Conservation (phyloP, 2,113 vertebrate genomes). For the Cygnus buccinator region DNA sequence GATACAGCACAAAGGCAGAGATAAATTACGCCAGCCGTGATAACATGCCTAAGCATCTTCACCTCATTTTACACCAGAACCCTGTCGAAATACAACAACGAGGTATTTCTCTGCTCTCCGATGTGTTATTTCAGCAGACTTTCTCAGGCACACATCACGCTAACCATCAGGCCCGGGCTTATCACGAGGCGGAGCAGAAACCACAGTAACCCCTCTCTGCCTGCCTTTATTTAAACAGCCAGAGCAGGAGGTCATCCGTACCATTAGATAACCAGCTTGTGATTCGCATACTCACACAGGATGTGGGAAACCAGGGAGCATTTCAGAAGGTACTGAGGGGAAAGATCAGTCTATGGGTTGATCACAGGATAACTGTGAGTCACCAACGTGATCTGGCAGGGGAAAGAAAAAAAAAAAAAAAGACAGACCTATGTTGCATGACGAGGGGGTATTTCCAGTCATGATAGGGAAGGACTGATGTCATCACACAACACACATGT, state of each 20-base stretch:
- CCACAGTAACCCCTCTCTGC: neutral
- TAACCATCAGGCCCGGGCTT: neutral
- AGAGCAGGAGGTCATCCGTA: conserved; percentile 1
- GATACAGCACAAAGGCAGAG: neutral
- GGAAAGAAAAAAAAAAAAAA: neutral
- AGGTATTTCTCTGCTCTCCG: neutral
- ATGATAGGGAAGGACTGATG: neutral
- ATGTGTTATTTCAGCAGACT: neutral
- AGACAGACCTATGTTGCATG: neutral
- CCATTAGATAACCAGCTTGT: conserved; percentile 37
- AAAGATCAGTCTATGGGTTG: conserved; percentile 29
- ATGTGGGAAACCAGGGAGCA: conserved; percentile 57
- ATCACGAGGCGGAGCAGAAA: conserved; percentile 47
- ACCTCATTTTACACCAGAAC: conserved; percentile 1
- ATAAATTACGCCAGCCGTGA: neutral
- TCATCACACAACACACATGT: neutral
- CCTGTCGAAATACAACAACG: neutral
- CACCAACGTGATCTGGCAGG: conserved; percentile 17
- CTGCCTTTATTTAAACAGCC: neutral
- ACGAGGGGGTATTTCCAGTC: neutral
- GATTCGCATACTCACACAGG: conserved; percentile 58
- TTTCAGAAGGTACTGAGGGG: conserved; percentile 11
- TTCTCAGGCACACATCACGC: neutral
- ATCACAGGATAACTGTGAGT: conserved; percentile 57
- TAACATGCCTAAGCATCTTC: neutral